These are phyloP conservation scores for Origma solitaria DNA, from an alignment of 2,113 vertebrate species.

Conservation along the genomic window DNA sequence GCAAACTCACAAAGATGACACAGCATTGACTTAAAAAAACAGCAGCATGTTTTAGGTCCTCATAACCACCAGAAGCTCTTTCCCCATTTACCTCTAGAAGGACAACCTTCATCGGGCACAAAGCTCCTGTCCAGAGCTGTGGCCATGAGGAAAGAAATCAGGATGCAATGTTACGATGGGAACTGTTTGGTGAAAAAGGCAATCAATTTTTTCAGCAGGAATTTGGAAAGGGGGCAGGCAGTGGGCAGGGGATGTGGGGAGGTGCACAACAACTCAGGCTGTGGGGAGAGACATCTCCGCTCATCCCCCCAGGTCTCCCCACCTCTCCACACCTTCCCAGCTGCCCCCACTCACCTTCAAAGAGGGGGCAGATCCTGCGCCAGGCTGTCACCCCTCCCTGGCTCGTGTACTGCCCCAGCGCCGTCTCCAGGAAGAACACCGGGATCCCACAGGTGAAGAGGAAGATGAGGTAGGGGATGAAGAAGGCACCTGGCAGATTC, in stretches of 20 bases:
- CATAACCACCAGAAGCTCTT: not conserved
- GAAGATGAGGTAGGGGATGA: conserved; percentile 95
- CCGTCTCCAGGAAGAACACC: conserved; percentile 86
- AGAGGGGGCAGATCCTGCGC: conserved; percentile 90
- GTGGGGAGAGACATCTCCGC: not conserved
- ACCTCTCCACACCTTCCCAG: accelerated
- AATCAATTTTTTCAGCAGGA: not conserved
- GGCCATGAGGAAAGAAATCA: not conserved
- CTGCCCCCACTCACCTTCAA: conserved; percentile 81
- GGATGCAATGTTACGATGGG: accelerated
- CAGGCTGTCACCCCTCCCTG: conserved; percentile 89
- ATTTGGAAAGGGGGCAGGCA: not conserved
- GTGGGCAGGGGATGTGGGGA: not conserved
- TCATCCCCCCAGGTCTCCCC: accelerated
- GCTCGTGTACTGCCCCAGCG: conserved; percentile 90
- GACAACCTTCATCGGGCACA: not conserved
- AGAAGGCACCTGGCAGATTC: conserved; percentile 84
- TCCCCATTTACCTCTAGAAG: not conserved
- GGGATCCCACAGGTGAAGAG: conserved; percentile 93
- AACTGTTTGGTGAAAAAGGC: not conserved
- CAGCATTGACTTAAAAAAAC: not conserved
- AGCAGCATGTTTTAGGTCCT: not conserved
- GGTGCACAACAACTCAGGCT: not conserved
- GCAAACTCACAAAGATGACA: not conserved
- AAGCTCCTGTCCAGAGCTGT: not conserved